Conservation (phyloP, 2,888 invertebrate species). For the Lacanobia oleracea region DNA sequence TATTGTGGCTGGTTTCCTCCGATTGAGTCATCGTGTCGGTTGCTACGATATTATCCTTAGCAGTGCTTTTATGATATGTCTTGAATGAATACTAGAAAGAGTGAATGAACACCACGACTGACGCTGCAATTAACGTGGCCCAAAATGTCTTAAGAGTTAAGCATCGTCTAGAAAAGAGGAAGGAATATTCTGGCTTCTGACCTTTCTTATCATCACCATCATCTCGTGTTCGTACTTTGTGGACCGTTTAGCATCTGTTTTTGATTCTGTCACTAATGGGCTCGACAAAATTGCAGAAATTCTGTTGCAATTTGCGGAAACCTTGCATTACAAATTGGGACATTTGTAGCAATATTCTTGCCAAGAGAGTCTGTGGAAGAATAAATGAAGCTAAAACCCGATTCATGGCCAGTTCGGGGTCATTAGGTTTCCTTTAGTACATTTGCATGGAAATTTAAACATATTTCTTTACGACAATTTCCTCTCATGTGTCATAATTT, state of each 20-base stretch:
- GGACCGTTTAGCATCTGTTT: background rate
- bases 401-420: background rate
- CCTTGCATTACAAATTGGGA: background rate
- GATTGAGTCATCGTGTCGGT: slow-evolving; percentile 38
- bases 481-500: slow-evolving; percentile 28
- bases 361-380: background rate
- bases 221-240: background rate
- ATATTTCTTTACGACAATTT: slow-evolving; percentile 2
- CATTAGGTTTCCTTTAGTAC: background rate
- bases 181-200: background rate
- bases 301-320: slow-evolving; percentile 11
- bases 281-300: background rate
- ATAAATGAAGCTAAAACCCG: background rate
- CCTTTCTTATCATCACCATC: background rate
- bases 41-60: slow-evolving; percentile 20
- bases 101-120: background rate
- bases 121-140: background rate
- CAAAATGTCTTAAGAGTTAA: background rate
- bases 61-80: background rate
- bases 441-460: background rate
- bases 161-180: too few species aligned
- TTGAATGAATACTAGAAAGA: slow-evolving; percentile 1
- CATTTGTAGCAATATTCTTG: background rate
- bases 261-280: background rate
- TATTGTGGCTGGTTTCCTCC: slow-evolving; percentile 34